Evolutionary conservation across 2,888 invertebrate genomes (phyloP), one percentile per base, ranked within the genome.

Genomic region (Pseudococcus viburni): DNA sequence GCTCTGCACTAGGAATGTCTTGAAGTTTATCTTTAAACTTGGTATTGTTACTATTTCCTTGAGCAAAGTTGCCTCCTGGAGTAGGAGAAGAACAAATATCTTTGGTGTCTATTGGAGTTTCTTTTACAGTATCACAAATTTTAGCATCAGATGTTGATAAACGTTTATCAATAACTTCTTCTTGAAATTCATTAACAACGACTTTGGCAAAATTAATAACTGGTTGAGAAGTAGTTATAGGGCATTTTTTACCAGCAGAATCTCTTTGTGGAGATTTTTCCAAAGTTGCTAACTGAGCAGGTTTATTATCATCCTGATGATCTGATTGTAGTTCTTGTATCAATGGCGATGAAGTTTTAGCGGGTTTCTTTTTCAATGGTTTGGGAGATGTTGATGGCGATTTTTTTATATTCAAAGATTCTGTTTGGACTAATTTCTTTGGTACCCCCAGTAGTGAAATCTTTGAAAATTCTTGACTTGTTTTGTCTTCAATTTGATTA

Each of bases 21-120:
- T 83, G 39, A 83, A 83, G 46, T 83, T 46, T 83, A 19, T 83
- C 73, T 33, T 73, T 73, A 17, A 33, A 33, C 26, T 73, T 33
- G 26, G 15, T 33, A 73, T 73, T 33, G 0, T 68, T 15, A 1
- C 15, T 26, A 15, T 33, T 73, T 15, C 17, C 73, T 33, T 73
- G 22, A 22, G 22, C 64, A 15, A 22, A 33, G 33, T 15, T 15
- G 6, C 17, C 15, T 73, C 33, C 73, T 64, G 11, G 9, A 22
- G 19, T 19, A 11, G n/a, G 55, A 55, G 22, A 22, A 64, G 64
- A 11, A 3, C 22, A 11, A 64, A 64, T 64, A 64, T 22, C 0
- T 64, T 22, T 22, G 12, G 22, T 0, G n/a, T 17, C n/a, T 64
- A 0, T 5, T n/a, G 39, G 15, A 39, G 33, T 39, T 77, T 33